These are phyloP conservation scores for Phalanger gymnotis DNA, from an alignment of 2,797 vertebrate species.

Conservation along the genomic window DNA sequence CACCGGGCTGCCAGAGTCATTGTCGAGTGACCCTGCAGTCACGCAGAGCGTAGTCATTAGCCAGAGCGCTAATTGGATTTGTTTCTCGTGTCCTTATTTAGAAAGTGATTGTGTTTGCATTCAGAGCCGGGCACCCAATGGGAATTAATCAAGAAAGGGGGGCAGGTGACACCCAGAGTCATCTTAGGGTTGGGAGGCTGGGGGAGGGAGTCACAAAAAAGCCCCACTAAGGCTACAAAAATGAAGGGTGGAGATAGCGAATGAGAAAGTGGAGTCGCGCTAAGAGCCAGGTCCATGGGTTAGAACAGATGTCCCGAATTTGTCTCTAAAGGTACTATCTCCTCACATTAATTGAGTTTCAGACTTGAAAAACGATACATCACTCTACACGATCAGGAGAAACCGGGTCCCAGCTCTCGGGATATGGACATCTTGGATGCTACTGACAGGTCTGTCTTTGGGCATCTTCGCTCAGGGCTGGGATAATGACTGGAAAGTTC, in stretches of 20 bases:
- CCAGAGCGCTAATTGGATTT: not conserved
- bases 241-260: not conserved
- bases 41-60: not conserved
- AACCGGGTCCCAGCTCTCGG: not conserved
- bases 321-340: not conserved
- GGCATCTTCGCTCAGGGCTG: not conserved
- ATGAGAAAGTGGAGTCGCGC: not conserved
- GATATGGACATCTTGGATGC: not conserved
- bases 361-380: not conserved
- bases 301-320: not conserved
- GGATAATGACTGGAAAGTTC: not conserved
- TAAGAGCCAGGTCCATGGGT: not conserved
- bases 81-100: constrained; percentile 17
- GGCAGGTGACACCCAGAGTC: not conserved
- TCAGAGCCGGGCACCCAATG: not conserved
- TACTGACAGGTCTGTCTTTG: not conserved
- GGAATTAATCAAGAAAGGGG: not conserved
- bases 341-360: not conserved
- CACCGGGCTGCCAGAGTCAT: not conserved
- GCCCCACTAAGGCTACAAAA: not conserved
- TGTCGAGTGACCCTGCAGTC: not conserved
- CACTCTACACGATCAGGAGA: not conserved
- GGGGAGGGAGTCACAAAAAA: not conserved
- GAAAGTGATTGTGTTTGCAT: constrained; percentile 9
- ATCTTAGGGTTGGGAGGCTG: not conserved